These are phyloP conservation scores for Pollenia griseotomentosa DNA, from an alignment of 2,888 invertebrate species.

Conservation along the genomic window DNA sequence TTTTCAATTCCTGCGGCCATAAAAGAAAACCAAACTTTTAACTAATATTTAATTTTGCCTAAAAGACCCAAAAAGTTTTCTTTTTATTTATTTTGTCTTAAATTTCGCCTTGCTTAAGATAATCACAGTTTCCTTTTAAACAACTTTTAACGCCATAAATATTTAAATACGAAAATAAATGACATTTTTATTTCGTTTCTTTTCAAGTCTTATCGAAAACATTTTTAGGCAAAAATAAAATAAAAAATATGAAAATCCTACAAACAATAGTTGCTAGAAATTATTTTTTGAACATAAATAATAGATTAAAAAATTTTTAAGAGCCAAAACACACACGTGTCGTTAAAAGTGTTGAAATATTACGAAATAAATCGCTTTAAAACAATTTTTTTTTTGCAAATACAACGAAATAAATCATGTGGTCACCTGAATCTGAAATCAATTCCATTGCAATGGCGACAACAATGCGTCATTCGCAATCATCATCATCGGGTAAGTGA, in stretches of 20 bases:
- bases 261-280: neutral
- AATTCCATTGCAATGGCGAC: constrained; percentile 93
- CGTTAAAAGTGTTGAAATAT: constrained; percentile 23
- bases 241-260: constrained; percentile 38
- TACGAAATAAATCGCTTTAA: constrained; percentile 19
- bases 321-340: constrained; percentile 14
- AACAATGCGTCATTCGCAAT: constrained; percentile 89
- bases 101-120: no score
- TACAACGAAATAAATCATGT: constrained; percentile 84
- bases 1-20: no score
- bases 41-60: no score
- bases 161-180: no score
- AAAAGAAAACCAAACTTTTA: no score
- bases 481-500: constrained; percentile 90
- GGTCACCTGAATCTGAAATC: constrained; percentile 90
- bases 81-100: no score
- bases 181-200: neutral
- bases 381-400: constrained; percentile 62
- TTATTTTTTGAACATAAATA: constrained; percentile 1
- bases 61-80: no score
- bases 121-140: no score
- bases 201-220: neutral
- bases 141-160: no score
- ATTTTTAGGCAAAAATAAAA: neutral
- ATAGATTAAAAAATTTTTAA: neutral